These are phyloP conservation scores for Gavialis gangeticus DNA, from an alignment of 2,113 vertebrate genomes.

Conservation along the genomic window DNA sequence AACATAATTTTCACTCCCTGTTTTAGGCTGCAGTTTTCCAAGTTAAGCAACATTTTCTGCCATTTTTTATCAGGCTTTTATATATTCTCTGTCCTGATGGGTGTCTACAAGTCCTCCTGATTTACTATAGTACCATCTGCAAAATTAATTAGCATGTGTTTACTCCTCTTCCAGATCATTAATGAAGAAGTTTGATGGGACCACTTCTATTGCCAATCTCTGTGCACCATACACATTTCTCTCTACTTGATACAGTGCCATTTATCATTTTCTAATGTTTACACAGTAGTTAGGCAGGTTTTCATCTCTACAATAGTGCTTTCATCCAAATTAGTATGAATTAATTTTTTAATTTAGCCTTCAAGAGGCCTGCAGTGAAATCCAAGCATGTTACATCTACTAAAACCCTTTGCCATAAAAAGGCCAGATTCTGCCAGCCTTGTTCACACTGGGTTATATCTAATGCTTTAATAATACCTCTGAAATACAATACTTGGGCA, in stretches of 20 bases:
- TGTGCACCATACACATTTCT: conserved; percentile 39
- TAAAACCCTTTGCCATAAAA: background rate
- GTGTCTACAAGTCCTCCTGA: background rate
- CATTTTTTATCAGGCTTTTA: background rate
- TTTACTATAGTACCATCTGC: background rate
- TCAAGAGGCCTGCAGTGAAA: background rate
- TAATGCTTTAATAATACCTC: background rate
- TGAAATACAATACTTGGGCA: background rate
- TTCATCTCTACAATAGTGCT: background rate
- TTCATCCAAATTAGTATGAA: conserved; percentile 18
- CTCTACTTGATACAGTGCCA: background rate
- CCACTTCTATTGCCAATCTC: background rate
- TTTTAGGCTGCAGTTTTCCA: background rate
- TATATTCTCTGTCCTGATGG: background rate
- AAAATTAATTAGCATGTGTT: conserved; percentile 35
- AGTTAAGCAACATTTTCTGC: background rate
- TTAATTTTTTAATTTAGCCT: background rate
- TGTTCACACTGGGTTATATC: background rate
- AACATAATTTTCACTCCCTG: conserved; percentile 3
- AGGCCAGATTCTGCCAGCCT: background rate
- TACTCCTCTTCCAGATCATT: conserved; percentile 29
- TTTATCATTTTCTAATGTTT: background rate
- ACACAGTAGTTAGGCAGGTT: background rate
- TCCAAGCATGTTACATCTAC: background rate
- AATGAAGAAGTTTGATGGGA: conserved; percentile 19